Percentiles rank a stretch among this genome's conserved stretches.
Conservation (phyloP, 2,888 invertebrate genomes). For the Electrophaes corylata region DNA sequence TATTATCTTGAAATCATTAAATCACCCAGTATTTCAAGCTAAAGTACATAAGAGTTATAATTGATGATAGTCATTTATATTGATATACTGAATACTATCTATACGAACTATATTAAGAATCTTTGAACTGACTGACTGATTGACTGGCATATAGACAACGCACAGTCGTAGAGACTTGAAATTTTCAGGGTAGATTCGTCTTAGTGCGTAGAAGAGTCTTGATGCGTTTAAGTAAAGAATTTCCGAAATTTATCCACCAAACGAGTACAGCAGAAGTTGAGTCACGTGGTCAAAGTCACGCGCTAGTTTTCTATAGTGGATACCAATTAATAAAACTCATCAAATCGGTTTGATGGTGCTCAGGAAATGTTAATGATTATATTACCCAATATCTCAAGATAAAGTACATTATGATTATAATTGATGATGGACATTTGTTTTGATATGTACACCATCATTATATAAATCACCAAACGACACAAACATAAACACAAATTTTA, state of each 20-base stretch:
- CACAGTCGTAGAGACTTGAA: too few relatives aligned
- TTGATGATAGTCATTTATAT: not conserved
- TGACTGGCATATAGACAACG: too few relatives aligned
- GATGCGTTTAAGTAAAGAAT: too few relatives aligned
- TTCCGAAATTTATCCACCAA: too few relatives aligned
- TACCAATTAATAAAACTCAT: not conserved
- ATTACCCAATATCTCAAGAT: not conserved
- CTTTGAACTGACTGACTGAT: too few relatives aligned
- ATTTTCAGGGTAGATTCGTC: too few relatives aligned
- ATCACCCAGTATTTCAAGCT: not conserved
- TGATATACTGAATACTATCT: too few relatives aligned
- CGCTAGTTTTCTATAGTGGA: too few relatives aligned
- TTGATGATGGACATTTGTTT: not conserved
- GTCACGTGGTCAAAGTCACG: too few relatives aligned
- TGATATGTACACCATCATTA: not conserved
- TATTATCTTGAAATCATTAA: not conserved
- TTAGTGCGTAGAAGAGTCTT: too few relatives aligned
- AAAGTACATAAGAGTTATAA: not conserved
- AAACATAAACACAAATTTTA: not conserved
- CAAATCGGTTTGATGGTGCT: not conserved
- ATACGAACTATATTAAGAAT: too few relatives aligned
- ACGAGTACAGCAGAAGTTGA: too few relatives aligned
- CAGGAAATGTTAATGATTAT: not conserved
- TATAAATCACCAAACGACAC: not conserved
- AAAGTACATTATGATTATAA: not conserved